Base-by-base conservation (phyloP, 1,140 invertebrate species). In the Ostrea denselamellosa region DNA sequence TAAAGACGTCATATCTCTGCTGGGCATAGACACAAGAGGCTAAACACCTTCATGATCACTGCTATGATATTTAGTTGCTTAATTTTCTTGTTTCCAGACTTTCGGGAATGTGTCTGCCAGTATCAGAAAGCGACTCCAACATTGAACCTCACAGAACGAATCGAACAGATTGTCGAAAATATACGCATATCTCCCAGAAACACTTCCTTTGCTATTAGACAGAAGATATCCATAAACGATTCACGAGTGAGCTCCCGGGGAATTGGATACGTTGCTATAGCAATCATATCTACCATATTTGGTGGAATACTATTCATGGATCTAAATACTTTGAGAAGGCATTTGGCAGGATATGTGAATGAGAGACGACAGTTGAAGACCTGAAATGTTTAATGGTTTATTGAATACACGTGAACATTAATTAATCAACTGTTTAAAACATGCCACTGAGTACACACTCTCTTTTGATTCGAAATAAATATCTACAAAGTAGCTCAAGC, bases 281-380 rank as follows among this genome's bases (percentile, higher is more conserved):
- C 82, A 52, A 53, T 83, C 12, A 83, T 83, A 44, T 53, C 82
- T 10, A 22, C 53, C 51, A 54, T 83, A n/a, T 83, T 83, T 83
- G 82, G 82, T 25, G 82, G 82, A 83, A 53, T 83, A 10, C 17
- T 83, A 12, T 12, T 83, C 14, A 83, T 83, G 82, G 82, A 83
- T 54, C 51, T 83, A 10, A 77, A 77, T 77, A 77, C 68, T 2
- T 25, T 77, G 4, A 77, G 68, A 77, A 25, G 12, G 68, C 68
- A 77, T 77, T 77, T 77, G 8, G 14, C 68, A 9, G 22, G 68
- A 77, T 34, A 34, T 8, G 9, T 77, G 8, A 71, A 71, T 14
- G 28, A 12, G 4, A 34, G 5, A n/a, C 56, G n/a, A 17, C 17
- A 62, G 5, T 62, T 44, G 34, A 44, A 44, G 34, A 44, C 34